phyloP scores from a whole-genome alignment of 2,888 invertebrate genomes.

The Pollenia griseotomentosa region DNA sequence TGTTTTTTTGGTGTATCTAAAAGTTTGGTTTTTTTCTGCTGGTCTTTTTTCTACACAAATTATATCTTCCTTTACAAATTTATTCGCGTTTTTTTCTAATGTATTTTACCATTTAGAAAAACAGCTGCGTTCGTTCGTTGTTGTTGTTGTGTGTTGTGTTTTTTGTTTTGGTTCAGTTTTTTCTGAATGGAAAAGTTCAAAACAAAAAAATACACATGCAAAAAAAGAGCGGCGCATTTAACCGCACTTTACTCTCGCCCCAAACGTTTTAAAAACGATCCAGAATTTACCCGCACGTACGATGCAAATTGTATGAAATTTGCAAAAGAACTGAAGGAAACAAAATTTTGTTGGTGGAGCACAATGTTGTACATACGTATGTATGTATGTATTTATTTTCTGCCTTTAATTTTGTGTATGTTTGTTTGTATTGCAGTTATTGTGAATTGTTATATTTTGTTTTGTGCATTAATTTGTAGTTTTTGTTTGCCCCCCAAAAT shows the following conservation, averaged over 20 bases:
- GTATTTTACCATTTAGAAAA: constrained; percentile 73
- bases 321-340: constrained; percentile 69
- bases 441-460: constrained; percentile 31
- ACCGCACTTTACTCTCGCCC: constrained; percentile 55
- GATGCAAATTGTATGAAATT: constrained; percentile 68
- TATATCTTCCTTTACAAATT: constrained; percentile 69
- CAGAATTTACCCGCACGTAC: constrained; percentile 31
- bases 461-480: constrained; percentile 26
- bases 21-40: constrained; percentile 60
- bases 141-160: constrained; percentile 63
- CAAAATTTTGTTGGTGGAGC: constrained; percentile 61
- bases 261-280: not conserved
- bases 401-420: not conserved
- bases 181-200: constrained; percentile 74
- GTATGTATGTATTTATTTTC: too few species aligned
- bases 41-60: constrained; percentile 65
- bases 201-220: constrained; percentile 72
- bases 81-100: constrained; percentile 73
- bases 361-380: not conserved
- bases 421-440: constrained; percentile 21
- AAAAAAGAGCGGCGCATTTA: constrained; percentile 71
- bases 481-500: constrained; percentile 4
- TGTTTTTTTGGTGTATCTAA: constrained; percentile 70
- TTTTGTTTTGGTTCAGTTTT: constrained; percentile 74
- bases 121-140: constrained; percentile 69